Base-by-base conservation (phyloP, 2,797 vertebrate species). In the Paramormyrops hopkinsi region DNA sequence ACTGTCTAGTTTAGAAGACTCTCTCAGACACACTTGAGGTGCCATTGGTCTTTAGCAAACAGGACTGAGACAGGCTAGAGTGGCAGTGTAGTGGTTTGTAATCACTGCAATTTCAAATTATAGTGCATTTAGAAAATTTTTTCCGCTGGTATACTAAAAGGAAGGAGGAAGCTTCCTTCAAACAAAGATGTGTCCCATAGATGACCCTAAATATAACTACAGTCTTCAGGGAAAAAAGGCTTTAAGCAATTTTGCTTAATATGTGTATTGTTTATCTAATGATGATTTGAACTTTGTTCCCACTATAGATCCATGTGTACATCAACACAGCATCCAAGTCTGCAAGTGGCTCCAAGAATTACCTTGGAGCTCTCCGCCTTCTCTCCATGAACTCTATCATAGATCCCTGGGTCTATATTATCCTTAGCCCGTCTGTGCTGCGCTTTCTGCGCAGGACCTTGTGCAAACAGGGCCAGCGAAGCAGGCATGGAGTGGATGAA, bases 351-450 rank as follows among this genome's bases (percentile, higher is more conserved):
- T 2, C 91, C 0, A 2, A 50, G 0, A 69, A 54, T 90, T 95
- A 97, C 89, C 95, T 96, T 9, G 53, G 17, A 0, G 95, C 95
- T 0, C 94, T 98, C 83, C 93, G 96, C 3, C 96, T 97, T 53
- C 92, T 97, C 12, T 97, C 97, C 14, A 73, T 96, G 12, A 97
- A 98, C 37, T 93, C 96, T 91, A 98, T 98, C 91, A 91, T 98
- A 1, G 96, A 97, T n/a, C 97, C 97, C 0, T 98, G 97, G 97
- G 95, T 97, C 4, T 97, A 97, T 2, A 95, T 93, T 91, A 97
- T 97, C 92, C 94, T 97, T 85, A 93, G 96, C 5, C 96, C 97
- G 0, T 93, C 97, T 0, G 92, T 96, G 48, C 94, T 97, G 90
- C 94, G 95, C 90, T 84, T 97, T 0, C 44, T 97, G 83, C 96